These are phyloP conservation scores for Lasioglossum leucozonium DNA, from an alignment of 2,888 invertebrate genomes.

Conservation along the genomic window DNA sequence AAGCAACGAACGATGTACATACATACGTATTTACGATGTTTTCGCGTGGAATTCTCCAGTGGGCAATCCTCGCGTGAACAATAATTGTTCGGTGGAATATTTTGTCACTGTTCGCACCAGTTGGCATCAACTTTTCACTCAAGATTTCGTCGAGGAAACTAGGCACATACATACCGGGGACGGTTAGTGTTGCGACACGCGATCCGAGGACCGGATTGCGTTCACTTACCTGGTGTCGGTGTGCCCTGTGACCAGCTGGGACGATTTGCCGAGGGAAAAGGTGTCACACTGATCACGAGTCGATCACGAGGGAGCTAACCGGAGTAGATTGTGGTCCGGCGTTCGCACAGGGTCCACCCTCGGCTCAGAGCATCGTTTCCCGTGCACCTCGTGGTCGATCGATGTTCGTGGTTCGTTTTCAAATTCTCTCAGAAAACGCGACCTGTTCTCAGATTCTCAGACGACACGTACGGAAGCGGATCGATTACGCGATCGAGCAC, in stretches of 20 bases:
- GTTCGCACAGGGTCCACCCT: conserved; percentile 24
- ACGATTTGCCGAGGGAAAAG: not conserved
- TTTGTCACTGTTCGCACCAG: not conserved
- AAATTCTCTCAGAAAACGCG: not conserved
- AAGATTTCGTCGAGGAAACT: conserved; percentile 24
- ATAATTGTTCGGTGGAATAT: not conserved
- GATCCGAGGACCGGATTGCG: not conserved
- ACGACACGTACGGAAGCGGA: not conserved
- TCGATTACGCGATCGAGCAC: conserved; percentile 8
- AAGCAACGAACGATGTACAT: not conserved
- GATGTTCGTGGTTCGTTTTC: not conserved
- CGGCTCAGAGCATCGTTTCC: conserved; percentile 48
- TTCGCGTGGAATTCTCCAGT: not conserved
- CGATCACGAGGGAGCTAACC: conserved; percentile 13
- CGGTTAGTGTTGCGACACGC: not conserved
- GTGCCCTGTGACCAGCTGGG: not conserved
- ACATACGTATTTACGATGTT: too few species aligned
- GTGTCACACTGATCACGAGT: conserved; percentile 35
- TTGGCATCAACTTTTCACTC: conserved; percentile 64
- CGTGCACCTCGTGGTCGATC: not conserved
- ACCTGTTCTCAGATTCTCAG: not conserved
- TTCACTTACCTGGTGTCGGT: conserved; percentile 23
- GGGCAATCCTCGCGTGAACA: not conserved
- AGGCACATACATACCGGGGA: too few species aligned
- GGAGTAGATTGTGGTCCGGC: conserved; percentile 15